Evolutionary conservation across 2,797 vertebrate genomes (phyloP).

Genomic region (Enteromius thamalakanensis): DNA sequence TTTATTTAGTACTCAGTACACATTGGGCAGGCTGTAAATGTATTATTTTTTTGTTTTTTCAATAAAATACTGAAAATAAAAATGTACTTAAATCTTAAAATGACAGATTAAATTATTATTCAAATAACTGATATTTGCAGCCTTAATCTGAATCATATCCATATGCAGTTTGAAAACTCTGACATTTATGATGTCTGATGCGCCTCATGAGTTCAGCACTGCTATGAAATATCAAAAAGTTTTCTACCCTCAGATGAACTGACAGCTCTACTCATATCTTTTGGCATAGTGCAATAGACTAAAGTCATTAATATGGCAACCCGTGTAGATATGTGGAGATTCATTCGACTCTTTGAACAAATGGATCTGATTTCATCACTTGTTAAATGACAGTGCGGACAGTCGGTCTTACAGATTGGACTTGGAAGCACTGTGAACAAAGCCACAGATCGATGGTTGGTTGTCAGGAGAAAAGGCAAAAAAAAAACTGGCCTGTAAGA

Average conservation of each 20-base stretch:
- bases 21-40: not conserved
- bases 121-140: not conserved
- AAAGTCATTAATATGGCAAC: conserved; percentile 5
- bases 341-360: conserved; percentile 3
- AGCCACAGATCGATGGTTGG: not conserved
- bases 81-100: too few species aligned
- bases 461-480: not conserved
- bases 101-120: not conserved
- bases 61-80: too few species aligned
- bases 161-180: not conserved
- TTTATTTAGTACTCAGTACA: not conserved
- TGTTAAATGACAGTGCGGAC: not conserved
- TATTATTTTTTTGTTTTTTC: too few species aligned
- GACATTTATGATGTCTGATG: conserved; percentile 2
- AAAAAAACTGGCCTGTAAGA: not conserved
- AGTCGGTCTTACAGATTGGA: conserved; percentile 2
- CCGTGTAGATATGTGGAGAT: not conserved
- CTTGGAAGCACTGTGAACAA: not conserved
- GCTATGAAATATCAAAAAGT: not conserved
- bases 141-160: not conserved
- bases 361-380: not conserved
- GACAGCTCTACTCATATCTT: not conserved
- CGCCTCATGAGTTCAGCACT: not conserved
- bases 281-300: not conserved
- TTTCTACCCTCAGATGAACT: not conserved